Conservation (phyloP, 2,797 vertebrate genomes). For the Rachycentron canadum region DNA sequence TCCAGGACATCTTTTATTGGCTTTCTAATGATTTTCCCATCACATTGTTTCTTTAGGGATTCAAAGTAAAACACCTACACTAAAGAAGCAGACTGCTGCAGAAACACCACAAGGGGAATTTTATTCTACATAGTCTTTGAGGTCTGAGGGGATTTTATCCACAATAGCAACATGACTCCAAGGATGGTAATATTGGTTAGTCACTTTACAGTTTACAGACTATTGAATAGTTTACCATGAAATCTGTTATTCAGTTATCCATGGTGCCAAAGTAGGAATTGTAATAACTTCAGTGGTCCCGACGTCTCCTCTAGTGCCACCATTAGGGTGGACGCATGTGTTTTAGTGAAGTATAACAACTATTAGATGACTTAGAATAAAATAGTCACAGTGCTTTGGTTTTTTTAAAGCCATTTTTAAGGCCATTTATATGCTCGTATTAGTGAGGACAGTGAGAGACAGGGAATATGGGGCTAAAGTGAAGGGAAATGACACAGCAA, state of each 20-base stretch:
- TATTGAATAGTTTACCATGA: background rate
- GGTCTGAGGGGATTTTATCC: background rate
- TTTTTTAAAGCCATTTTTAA: too few species aligned
- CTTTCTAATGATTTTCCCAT: background rate
- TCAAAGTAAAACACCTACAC: constrained; percentile 24
- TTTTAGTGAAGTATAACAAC: background rate
- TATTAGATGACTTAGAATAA: background rate
- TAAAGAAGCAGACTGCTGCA: background rate
- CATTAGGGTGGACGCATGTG: background rate
- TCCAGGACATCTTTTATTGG: constrained; percentile 1
- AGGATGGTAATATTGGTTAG: too few species aligned
- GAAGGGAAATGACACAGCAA: too few species aligned
- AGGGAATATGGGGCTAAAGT: too few species aligned
- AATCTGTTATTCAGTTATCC: background rate
- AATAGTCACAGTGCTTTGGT: background rate
- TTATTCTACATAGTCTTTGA: background rate
- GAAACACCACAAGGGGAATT: background rate
- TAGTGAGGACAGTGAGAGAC: too few species aligned
- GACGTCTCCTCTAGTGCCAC: background rate
- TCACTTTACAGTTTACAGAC: background rate
- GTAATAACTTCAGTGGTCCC: background rate
- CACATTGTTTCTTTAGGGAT: constrained; percentile 14
- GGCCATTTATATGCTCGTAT: too few species aligned
- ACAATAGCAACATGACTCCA: background rate
- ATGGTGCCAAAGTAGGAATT: background rate